These are phyloP conservation scores for Ceyx melanurus DNA, from an alignment of 2,113 vertebrate genomes.

Conservation along the genomic window DNA sequence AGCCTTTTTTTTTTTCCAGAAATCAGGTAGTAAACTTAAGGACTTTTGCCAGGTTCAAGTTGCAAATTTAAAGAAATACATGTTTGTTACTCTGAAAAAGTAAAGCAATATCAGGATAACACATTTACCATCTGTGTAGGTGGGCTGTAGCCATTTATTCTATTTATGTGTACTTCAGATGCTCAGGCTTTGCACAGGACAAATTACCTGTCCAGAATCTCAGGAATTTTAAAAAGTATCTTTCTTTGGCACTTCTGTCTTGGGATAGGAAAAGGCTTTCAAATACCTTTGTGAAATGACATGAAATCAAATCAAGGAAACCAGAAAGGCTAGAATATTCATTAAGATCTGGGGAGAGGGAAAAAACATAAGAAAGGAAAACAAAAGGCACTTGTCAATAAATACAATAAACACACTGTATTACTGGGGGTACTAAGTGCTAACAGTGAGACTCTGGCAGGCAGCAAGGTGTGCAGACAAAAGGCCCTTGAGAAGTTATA, in stretches of 20 bases:
- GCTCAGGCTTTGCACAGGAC: neutral
- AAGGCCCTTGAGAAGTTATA: slow-evolving; percentile 65
- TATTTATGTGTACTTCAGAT: slow-evolving; percentile 15
- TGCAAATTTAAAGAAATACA: neutral
- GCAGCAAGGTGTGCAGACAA: slow-evolving; percentile 47
- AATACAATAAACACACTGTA: slow-evolving; percentile 7
- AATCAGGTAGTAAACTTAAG: neutral
- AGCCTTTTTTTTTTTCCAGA: neutral
- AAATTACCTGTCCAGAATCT: slow-evolving; percentile 35
- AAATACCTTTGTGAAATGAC: neutral
- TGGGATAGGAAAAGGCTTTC: neutral
- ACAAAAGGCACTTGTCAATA: slow-evolving; percentile 51
- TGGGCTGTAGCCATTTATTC: neutral
- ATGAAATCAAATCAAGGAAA: neutral
- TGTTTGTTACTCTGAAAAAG: neutral
- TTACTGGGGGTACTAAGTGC: slow-evolving; percentile 10
- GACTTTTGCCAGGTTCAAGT: neutral
- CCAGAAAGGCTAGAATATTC: neutral
- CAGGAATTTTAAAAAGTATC: neutral
- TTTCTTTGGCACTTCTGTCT: neutral
- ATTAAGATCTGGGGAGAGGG: neutral
- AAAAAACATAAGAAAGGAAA: neutral
- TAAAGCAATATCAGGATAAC: neutral
- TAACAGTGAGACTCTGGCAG: slow-evolving; percentile 35
- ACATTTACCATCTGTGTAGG: neutral